Evolutionary conservation across 2,888 invertebrate genomes (phyloP), one percentile per base, ranked within the genome.

Genomic region (Heteromyza rotundicornis): DNA sequence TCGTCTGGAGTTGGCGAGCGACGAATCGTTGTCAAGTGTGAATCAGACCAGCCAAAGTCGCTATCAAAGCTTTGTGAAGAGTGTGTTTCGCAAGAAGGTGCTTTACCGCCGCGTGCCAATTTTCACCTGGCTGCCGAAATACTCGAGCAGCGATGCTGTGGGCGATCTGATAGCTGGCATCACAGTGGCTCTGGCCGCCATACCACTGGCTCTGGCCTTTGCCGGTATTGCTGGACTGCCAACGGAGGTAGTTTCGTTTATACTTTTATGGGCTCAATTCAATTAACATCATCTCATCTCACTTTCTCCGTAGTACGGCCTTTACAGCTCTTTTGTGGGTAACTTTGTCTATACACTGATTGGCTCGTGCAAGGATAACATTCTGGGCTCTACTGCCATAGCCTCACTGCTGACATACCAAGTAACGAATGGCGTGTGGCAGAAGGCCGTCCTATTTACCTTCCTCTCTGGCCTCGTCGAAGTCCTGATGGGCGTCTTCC

Each of bases 141-240:
- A 94, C 84, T 88, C 86, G 70, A 75, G 84, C 2, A 86, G 87
- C 62, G 87, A 89, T 81, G 89, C 92, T 12, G 82, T 93, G 56
- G 92, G 94, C 14, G 96, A 96, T 84, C 80, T 93, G 44, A 90
- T 95, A 68, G 95, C 95, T n/a, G 95, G 95, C 59, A 82, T 95
- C 58, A 94, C 95, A 0, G 94, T 95, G 17, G 95, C 94, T 2
- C 59, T 75, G 57, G 73, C 74, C 5, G 72, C 73, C 2, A 74
- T 75, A 51, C 95, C 95, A 27, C 95, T 95, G 84, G 90, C 91
- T 27, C 84, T 92, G 64, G 92, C 92, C 8, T 92, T 92, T 82
- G 87, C 90, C 35, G 89, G 88, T 80, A 89, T 91, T 63, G 91
- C 91, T 51, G 89, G 90, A 23, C 82, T 92, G 67, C 90, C 91